Evolutionary conservation across 2,797 vertebrate genomes (phyloP).

Genomic region (Tympanoctomys barrerae): DNA sequence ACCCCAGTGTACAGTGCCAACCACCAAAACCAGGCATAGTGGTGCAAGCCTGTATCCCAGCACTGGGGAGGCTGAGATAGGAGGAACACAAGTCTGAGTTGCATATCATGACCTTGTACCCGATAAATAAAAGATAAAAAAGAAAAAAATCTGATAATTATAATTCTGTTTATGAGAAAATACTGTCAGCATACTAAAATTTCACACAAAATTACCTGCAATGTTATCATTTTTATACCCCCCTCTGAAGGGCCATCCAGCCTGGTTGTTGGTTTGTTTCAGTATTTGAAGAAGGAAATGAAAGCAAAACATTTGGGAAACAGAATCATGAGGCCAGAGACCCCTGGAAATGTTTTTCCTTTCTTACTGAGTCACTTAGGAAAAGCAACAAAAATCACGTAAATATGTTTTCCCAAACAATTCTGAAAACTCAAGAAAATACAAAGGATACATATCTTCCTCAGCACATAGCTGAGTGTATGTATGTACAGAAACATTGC

Average conservation of each 20-base stretch:
- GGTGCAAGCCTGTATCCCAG: too few relatives aligned
- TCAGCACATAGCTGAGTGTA: accelerated
- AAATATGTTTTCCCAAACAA: background rate
- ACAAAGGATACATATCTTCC: background rate
- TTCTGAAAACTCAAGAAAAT: background rate
- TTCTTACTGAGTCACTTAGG: background rate
- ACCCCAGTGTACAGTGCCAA: too few relatives aligned
- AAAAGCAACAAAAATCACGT: background rate
- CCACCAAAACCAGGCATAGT: too few relatives aligned
- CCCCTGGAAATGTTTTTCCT: background rate
- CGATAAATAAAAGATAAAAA: too few relatives aligned
- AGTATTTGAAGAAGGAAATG: background rate
- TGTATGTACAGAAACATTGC: background rate
- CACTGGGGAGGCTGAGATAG: too few relatives aligned
- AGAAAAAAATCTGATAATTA: background rate
- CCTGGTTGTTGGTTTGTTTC: background rate
- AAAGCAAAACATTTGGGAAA: background rate
- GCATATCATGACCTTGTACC: too few relatives aligned
- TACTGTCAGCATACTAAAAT: background rate
- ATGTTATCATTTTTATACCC: background rate
- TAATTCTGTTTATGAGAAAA: background rate
- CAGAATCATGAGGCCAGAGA: background rate
- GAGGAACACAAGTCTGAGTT: too few relatives aligned
- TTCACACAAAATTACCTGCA: background rate
- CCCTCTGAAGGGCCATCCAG: background rate